These are phyloP conservation scores for Pachycephala philippinensis DNA, from an alignment of 2,113 vertebrate genomes.

Conservation along the genomic window DNA sequence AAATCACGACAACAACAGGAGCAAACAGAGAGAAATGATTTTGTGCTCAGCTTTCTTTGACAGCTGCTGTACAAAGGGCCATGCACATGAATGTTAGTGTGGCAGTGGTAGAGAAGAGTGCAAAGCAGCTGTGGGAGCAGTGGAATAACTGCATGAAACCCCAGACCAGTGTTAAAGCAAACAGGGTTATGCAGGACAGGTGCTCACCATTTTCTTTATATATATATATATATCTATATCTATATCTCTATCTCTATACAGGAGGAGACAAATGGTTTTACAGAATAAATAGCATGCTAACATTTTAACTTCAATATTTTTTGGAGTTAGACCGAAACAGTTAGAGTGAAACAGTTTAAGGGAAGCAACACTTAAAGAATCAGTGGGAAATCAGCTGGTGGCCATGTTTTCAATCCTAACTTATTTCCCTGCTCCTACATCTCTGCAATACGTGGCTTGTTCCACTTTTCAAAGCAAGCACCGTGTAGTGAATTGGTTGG, in stretches of 20 bases:
- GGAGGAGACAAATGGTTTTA: not conserved
- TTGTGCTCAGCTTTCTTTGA: constrained; percentile 41
- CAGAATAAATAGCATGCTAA: not conserved
- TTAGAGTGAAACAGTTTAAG: not conserved
- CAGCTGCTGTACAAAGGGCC: constrained; percentile 40
- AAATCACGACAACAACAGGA: constrained; percentile 80
- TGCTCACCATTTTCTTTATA: not conserved
- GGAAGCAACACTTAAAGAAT: not conserved
- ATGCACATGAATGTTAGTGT: not conserved
- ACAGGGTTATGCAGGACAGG: not conserved
- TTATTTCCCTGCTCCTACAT: not conserved
- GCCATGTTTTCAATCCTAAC: not conserved
- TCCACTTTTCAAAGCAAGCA: not conserved
- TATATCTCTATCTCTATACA: not conserved
- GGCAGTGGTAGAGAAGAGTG: not conserved
- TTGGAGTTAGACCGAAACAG: not conserved
- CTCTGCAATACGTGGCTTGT: not conserved
- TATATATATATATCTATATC: not conserved
- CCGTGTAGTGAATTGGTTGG: not conserved
- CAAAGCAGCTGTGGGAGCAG: not conserved
- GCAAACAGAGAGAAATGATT: constrained; percentile 80
- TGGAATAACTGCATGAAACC: not conserved
- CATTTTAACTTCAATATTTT: not conserved
- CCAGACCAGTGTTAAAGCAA: not conserved
- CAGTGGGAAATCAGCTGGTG: not conserved